These are phyloP conservation scores for Capromys pilorides DNA, from an alignment of 2,797 vertebrate genomes.

Conservation along the genomic window DNA sequence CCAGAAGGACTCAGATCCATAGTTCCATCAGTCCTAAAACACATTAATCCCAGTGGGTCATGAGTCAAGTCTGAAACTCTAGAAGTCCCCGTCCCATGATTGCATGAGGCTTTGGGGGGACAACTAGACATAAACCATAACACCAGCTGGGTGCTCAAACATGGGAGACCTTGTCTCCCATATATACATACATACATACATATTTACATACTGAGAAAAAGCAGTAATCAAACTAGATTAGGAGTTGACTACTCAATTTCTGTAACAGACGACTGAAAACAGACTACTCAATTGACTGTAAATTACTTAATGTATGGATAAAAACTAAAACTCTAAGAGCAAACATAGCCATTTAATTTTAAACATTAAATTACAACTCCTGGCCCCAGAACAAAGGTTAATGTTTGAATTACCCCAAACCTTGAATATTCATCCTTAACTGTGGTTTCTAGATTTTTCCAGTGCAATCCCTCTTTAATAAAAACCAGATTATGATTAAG, in stretches of 20 bases:
- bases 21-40: too few relatives aligned
- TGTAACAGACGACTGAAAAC: background rate
- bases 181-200: background rate
- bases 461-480: slow-evolving; percentile 48
- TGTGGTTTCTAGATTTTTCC: slow-evolving; percentile 53
- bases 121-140: too few relatives aligned
- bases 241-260: background rate
- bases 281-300: background rate
- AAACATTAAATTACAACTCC: background rate
- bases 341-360: background rate
- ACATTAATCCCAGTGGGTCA: too few relatives aligned
- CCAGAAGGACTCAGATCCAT: too few relatives aligned
- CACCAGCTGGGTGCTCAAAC: too few relatives aligned
- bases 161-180: background rate
- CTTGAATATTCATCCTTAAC: slow-evolving; percentile 15
- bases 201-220: slow-evolving; percentile 5
- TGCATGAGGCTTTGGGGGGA: too few relatives aligned
- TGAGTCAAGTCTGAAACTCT: too few relatives aligned
- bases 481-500: slow-evolving; percentile 43
- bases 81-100: too few relatives aligned
- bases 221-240: background rate
- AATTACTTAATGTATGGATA: background rate
- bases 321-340: background rate
- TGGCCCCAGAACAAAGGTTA: background rate
- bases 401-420: slow-evolving; percentile 18